Evolutionary conservation across 2,797 vertebrate genomes (phyloP), one percentile per base, ranked within the genome.

Genomic region (Onychomys leucogaster): DNA sequence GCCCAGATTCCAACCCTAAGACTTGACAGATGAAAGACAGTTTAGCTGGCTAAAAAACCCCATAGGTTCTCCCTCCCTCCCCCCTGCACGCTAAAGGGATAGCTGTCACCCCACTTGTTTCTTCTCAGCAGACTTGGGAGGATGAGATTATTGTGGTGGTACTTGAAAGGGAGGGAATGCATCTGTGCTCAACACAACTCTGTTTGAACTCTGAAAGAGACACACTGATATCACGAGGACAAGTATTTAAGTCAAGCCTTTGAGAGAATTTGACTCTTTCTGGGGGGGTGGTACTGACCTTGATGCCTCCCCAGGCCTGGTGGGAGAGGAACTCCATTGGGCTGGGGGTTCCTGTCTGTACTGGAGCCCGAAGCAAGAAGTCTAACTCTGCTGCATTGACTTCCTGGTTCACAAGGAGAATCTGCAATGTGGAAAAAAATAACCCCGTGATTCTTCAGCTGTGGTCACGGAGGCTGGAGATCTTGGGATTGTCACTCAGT

Each of bases 251-350:
- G 27, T 23, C 32, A 77, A 87, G 37, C 11, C 29, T n/a, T 32
- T 17, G 29, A 61, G 41, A 83, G 69, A 89, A 71, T 11, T 17
- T 71, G 17, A 63, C 14, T 49, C 41, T 90, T 57, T 11, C 21
- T 2, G 57, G 43, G 46, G n/a, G 29, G 3, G 34, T 6, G 59
- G 2, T 52, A 97, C 97, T 91, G 25, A 99, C 99, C 99, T 99
- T 99, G 98, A 99, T 98, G 61, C 99, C 99, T 95, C 99, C 99
- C 99, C 99, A 99, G 34, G 99, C 99, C 43, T 99, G 99, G 97
- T 99, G 98, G 75, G 99, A 99, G 80, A 99, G 98, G 98, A 99
- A 99, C 84, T 99, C 99, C 95, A 99, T 99, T 0, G 99, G 99
- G 84, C 99, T 99, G 0, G 97, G 97, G 86, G 98, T 95, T 37